Percentiles rank a stretch among this genome's conserved stretches.
Evolutionary conservation across 2,888 invertebrate genomes (phyloP).

Genomic region (Frankliniella intonsa): DNA sequence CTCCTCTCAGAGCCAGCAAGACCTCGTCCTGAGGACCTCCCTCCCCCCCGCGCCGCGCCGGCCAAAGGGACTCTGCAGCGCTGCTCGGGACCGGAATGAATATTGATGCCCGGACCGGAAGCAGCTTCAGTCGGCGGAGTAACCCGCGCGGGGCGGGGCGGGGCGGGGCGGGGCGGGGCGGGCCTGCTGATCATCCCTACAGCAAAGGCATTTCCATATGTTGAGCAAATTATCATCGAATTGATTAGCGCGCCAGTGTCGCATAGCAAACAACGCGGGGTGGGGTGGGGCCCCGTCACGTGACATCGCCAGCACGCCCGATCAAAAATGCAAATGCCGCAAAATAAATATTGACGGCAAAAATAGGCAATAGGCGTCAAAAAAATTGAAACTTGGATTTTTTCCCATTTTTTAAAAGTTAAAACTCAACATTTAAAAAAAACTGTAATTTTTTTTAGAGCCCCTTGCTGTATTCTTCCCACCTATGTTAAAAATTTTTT

Average conservation of each 20-base stretch:
- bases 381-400: no score
- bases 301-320: no score
- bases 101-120: slow-evolving; percentile 6
- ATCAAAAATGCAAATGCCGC: no score
- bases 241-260: neutral
- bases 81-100: slow-evolving; percentile 6
- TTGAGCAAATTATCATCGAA: slow-evolving; percentile 9
- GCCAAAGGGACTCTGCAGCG: neutral
- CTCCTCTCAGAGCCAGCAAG: neutral
- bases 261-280: neutral
- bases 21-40: no score
- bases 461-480: no score
- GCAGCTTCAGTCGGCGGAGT: neutral
- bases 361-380: no score
- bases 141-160: neutral
- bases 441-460: no score
- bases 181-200: neutral
- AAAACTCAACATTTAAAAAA: no score
- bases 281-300: no score
- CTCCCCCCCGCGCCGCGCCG: neutral
- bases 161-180: neutral
- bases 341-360: no score
- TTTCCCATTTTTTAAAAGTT: no score
- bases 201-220: neutral
- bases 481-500: no score